These are phyloP conservation scores for Saccopteryx leptura DNA, from an alignment of 2,113 vertebrate genomes.

Conservation along the genomic window DNA sequence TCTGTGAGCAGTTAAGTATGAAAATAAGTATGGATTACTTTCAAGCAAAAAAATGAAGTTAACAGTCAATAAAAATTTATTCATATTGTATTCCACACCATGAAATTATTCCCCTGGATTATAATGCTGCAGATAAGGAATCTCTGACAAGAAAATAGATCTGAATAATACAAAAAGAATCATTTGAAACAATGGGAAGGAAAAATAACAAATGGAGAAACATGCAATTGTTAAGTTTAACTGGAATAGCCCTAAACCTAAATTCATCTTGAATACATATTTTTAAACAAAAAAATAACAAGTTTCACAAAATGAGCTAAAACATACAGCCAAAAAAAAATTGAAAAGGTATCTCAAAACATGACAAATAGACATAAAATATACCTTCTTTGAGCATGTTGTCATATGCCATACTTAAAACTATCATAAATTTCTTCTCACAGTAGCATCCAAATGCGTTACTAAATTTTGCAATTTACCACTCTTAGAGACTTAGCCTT, in stretches of 20 bases:
- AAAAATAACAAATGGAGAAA: conserved; percentile 35
- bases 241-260: neutral
- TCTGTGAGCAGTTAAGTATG: neutral
- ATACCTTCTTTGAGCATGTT: neutral
- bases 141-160: conserved; percentile 15
- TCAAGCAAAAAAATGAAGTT: conserved; percentile 30
- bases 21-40: conserved; percentile 33
- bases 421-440: neutral
- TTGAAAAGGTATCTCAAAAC: conserved; percentile 13
- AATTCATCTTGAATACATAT: conserved; percentile 3
- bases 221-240: neutral
- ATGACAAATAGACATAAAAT: conserved; percentile 22
- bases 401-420: neutral
- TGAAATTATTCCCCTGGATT: conserved; percentile 26
- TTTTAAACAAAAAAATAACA: conserved; percentile 47
- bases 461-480: neutral
- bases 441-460: conserved; percentile 1
- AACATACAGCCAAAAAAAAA: neutral
- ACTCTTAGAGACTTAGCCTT: neutral
- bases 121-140: conserved; percentile 2
- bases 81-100: conserved; percentile 56
- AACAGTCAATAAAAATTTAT: conserved; percentile 37
- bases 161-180: conserved; percentile 55
- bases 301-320: neutral
- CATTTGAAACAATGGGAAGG: conserved; percentile 23